Percentiles rank a stretch among this genome's conserved stretches.
phyloP scores from a whole-genome alignment of 2,113 vertebrate genomes.

The Ciconia maguari region DNA sequence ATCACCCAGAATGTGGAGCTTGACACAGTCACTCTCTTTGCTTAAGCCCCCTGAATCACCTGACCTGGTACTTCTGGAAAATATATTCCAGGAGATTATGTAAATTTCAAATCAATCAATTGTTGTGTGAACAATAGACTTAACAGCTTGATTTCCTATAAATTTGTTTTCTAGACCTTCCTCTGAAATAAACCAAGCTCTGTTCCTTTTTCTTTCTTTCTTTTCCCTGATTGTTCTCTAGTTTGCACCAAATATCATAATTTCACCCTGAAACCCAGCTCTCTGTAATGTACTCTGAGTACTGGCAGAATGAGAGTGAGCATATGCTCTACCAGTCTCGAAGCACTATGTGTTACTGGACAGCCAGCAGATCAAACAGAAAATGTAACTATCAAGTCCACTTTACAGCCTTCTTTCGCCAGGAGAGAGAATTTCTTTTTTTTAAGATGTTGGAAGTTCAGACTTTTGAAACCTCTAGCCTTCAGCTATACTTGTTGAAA shows the following conservation, averaged over 20 bases:
- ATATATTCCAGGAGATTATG: neutral
- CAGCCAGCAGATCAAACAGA: neutral
- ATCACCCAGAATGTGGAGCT: neutral
- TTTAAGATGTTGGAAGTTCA: neutral
- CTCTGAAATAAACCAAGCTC: neutral
- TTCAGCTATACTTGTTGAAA: neutral
- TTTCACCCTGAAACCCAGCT: neutral
- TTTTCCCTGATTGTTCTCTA: neutral
- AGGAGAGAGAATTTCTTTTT: neutral
- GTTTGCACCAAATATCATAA: neutral
- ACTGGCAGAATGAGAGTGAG: neutral
- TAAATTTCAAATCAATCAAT: neutral
- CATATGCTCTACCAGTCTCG: neutral
- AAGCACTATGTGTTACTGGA: neutral
- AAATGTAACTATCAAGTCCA: neutral
- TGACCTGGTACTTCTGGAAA: neutral
- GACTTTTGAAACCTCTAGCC: neutral
- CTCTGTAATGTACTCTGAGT: neutral
- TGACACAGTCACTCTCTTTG: neutral
- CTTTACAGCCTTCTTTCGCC: neutral
- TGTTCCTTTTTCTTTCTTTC: neutral
- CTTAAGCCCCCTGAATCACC: neutral
- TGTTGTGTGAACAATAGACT: neutral
- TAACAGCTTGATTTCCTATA: neutral
- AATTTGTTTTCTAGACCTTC: neutral